These are phyloP conservation scores for Boloria euphrosyne DNA, from an alignment of 2,888 invertebrate genomes.

Conservation along the genomic window DNA sequence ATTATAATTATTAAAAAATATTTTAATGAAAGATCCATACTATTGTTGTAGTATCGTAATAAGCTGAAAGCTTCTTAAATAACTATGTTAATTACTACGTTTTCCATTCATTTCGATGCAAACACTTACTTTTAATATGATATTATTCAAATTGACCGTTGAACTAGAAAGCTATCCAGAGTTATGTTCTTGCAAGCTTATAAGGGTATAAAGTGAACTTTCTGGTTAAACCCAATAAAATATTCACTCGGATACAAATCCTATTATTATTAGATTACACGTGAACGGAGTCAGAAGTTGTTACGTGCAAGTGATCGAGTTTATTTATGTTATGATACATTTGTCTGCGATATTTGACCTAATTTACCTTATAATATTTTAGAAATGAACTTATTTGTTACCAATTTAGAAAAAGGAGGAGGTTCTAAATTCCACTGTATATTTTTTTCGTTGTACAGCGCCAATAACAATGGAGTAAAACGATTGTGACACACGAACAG, in stretches of 20 bases:
- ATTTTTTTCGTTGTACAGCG: too few species aligned
- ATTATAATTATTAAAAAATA: too few species aligned
- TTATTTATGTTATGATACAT: neutral
- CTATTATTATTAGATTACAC: constrained; percentile 5
- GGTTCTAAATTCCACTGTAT: too few species aligned
- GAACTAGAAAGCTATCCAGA: constrained; percentile 8
- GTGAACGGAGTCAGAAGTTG: neutral
- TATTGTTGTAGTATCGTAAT: too few species aligned
- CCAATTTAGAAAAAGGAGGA: too few species aligned
- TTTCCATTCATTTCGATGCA: too few species aligned
- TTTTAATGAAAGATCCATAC: too few species aligned
- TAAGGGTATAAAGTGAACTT: neutral
- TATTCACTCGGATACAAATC: constrained; percentile 9
- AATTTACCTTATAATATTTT: too few species aligned
- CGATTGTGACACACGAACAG: too few species aligned
- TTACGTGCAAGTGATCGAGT: neutral
- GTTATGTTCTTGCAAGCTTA: neutral
- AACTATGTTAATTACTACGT: neutral
- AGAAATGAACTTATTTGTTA: too few species aligned
- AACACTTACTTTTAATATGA: neutral
- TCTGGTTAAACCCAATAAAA: constrained; percentile 4
- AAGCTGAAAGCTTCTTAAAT: neutral
- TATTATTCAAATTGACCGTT: neutral
- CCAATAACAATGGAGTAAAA: too few species aligned
- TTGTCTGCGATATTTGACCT: too few species aligned